Conservation (phyloP, 2,113 vertebrate genomes). For the Lepisosteus oculatus region DNA sequence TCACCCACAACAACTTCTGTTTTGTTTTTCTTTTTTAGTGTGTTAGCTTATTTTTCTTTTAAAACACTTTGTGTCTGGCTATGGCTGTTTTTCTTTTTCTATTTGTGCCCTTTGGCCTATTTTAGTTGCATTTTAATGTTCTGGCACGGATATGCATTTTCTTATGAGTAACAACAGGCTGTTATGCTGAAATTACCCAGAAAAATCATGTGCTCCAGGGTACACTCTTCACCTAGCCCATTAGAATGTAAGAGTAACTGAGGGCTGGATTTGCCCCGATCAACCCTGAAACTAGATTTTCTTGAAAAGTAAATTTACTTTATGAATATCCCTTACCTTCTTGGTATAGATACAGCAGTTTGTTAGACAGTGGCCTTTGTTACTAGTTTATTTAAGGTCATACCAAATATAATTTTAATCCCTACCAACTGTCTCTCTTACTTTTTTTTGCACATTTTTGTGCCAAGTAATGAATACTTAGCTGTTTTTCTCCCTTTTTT, state of each 20-base stretch:
- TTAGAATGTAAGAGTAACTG: constrained; percentile 4
- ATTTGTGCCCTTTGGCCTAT: too few species aligned
- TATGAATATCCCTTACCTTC: not conserved
- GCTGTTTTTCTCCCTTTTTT: too few species aligned
- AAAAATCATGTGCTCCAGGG: constrained; percentile 7
- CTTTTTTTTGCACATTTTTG: too few species aligned
- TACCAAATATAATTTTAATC: too few species aligned
- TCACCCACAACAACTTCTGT: not conserved
- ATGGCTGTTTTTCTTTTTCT: too few species aligned
- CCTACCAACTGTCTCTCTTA: too few species aligned
- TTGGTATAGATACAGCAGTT: constrained; percentile 44
- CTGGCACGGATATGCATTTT: constrained; percentile 22
- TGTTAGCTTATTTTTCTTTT: too few species aligned
- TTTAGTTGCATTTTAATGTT: not conserved
- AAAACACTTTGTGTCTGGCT: too few species aligned
- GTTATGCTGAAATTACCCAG: constrained; percentile 12
- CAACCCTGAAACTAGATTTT: constrained; percentile 29
- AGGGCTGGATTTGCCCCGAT: constrained; percentile 4
- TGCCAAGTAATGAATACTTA: too few species aligned
- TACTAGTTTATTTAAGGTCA: too few species aligned
- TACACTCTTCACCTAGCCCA: constrained; percentile 11
- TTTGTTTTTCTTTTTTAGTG: constrained; percentile 19
- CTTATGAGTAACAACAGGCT: not conserved
- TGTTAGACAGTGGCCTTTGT: constrained; percentile 38
- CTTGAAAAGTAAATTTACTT: too few species aligned